Base-by-base conservation (phyloP, 2,113 vertebrate species). In the Hippocampus barbouri region DNA sequence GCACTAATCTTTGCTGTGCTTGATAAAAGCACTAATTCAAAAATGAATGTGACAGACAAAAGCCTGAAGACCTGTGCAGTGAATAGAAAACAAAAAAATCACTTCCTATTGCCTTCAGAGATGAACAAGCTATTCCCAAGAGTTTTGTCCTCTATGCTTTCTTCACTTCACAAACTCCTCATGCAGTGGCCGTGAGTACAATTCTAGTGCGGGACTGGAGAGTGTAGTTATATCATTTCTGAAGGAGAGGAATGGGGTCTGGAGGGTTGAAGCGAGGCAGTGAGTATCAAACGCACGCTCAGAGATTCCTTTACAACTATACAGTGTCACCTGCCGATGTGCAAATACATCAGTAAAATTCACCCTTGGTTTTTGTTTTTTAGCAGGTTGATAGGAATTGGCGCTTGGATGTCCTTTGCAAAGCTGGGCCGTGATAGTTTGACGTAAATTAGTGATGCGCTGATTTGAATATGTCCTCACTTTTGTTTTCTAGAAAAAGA, bases 401-500 rank as follows among this genome's bases (percentile, higher is more conserved):
- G 68, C 30, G 11, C 25, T 61, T 76, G 78, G 73, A 70, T 56
- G 0, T 30, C 45, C 47, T 72, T 74, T 74, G 75, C 64, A 67
- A 45, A 38, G 7, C 43, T 34, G 11, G 57, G 23, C 62, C 57
- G 30, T 51, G 2, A 25, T 62, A 20, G 61, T 43, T 65, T 69
- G 9, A 30, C 67, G n/a, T 56, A 25, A 66, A 41, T 76, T 47
- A 3, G 10, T 71, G 57, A 65, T 60, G 41, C 56, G 75, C 80
- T 70, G 70, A 86, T 77, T 23, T 1, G 23, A 69, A 66, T 49
- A 68, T 63, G 47, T 72, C 72, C 72, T 84, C 49, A 54, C 78
- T 34, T 70, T 0, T n/a, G 23, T 56, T 72, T 56, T 56, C 21
- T 91, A 98, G 97, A 98, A 84, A 98, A 98, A 81, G 97, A 98